A percentile compares a stretch with the other conserved stretches of the same genome.
These are phyloP conservation scores for Cheilosia grossa DNA, from an alignment of 2,888 invertebrate genomes.

Conservation along the genomic window DNA sequence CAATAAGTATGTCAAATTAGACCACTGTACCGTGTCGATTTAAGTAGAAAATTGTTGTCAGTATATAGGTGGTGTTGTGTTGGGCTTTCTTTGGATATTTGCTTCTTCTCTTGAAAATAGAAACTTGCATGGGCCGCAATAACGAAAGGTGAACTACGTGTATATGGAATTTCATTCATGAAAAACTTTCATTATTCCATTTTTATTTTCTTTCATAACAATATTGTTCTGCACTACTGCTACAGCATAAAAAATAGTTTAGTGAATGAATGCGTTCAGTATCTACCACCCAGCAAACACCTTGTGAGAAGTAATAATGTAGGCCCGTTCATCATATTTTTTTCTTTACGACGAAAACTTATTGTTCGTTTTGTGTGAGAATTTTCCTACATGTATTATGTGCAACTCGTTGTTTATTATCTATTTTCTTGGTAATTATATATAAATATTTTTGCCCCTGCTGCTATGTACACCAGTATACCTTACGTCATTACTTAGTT, in stretches of 20 bases:
- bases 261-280: conserved; percentile 67
- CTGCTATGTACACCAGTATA: conserved; percentile 23
- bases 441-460: conserved; percentile 20
- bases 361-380: conserved; percentile 42
- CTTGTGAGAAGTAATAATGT: conserved; percentile 39
- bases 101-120: conserved; percentile 15
- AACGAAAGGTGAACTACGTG: conserved; percentile 24
- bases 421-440: conserved; percentile 56
- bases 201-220: background rate
- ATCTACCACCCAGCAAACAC: background rate
- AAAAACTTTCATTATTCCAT: conserved; percentile 22
- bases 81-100: background rate
- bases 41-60: conserved; percentile 49
- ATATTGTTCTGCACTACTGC: conserved; percentile 57
- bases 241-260: conserved; percentile 57
- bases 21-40: conserved; percentile 57
- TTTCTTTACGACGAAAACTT: conserved; percentile 29
- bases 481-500: conserved; percentile 69
- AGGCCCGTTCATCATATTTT: conserved; percentile 18
- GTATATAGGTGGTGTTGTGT: background rate
- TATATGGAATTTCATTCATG: conserved; percentile 61
- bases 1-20: conserved; percentile 55
- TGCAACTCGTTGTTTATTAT: conserved; percentile 53
- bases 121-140: conserved; percentile 42
- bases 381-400: conserved; percentile 34